Evolutionary conservation across 2,113 vertebrate genomes (phyloP).

Genomic region (Mystacornis crossleyi): DNA sequence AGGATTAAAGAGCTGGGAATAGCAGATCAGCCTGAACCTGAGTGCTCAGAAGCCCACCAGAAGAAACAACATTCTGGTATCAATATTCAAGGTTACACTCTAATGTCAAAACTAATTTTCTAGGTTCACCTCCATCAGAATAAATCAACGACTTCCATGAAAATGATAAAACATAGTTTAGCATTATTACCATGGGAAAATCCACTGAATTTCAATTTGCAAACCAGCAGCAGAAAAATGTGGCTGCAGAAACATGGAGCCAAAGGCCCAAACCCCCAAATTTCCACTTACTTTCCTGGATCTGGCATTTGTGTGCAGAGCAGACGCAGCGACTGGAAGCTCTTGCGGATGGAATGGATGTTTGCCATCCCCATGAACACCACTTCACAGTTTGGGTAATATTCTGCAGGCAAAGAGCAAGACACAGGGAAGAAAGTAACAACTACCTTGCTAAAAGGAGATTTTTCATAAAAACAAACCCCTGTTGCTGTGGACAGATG

Average conservation of each 20-base stretch:
- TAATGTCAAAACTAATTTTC: neutral
- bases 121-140: neutral
- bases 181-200: neutral
- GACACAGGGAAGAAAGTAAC: slow-evolving; percentile 19
- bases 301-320: slow-evolving; percentile 98
- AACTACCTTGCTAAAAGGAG: neutral
- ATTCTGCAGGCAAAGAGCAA: slow-evolving; percentile 79
- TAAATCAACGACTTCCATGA: neutral
- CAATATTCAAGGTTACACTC: neutral
- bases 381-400: slow-evolving; percentile 98
- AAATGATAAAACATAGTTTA: neutral
- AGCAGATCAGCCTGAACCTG: neutral
- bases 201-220: neutral
- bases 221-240: neutral
- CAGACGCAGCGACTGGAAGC: slow-evolving; percentile 94
- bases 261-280: neutral
- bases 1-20: neutral
- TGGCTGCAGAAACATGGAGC: neutral
- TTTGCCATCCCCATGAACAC: slow-evolving; percentile 98
- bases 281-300: slow-evolving; percentile 90
- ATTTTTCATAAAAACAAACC: neutral
- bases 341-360: slow-evolving; percentile 97
- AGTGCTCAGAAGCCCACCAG: neutral
- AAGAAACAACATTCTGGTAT: neutral
- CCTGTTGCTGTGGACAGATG: neutral